These are phyloP conservation scores for Agonum fuliginosum DNA, from an alignment of 2,888 invertebrate genomes.

Conservation along the genomic window DNA sequence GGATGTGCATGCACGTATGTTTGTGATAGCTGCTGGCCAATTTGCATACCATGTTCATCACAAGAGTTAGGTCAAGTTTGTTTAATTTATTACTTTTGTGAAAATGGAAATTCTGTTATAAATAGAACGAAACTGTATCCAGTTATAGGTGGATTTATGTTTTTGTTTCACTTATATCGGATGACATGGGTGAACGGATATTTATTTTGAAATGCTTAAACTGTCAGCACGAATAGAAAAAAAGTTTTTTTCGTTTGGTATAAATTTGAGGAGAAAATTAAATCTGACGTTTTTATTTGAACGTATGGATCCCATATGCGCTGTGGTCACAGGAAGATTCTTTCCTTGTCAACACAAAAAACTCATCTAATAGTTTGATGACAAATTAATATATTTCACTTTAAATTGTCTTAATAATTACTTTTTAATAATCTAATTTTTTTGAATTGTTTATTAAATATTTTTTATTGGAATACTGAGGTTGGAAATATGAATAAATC, in stretches of 20 bases:
- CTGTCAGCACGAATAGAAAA: constrained; percentile 6
- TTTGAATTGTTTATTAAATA: too few relatives aligned
- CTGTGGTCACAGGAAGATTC: constrained; percentile 14
- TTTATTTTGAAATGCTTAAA: constrained; percentile 33
- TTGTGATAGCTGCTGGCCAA: constrained; percentile 25
- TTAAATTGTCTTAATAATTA: not conserved
- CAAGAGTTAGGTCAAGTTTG: constrained; percentile 21
- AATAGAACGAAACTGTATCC: not conserved
- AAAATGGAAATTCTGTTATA: constrained; percentile 17
- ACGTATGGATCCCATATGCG: constrained; percentile 32
- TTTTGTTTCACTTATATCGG: not conserved
- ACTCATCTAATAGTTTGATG: constrained; percentile 18
- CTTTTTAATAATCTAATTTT: too few relatives aligned
- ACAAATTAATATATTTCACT: constrained; percentile 22
- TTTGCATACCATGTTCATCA: constrained; percentile 32
- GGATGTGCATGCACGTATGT: constrained; percentile 13
- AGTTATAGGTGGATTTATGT: not conserved
- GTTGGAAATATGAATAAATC: too few relatives aligned
- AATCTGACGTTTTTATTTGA: constrained; percentile 25
- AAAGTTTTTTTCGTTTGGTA: not conserved
- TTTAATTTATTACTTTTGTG: constrained; percentile 32
- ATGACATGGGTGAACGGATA: not conserved
- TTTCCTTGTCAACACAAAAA: constrained; percentile 18
- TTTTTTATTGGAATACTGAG: too few relatives aligned
- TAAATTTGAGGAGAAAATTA: constrained; percentile 31